Base-by-base conservation (phyloP, 2,113 vertebrate species). In the Triplophysa dalaica region DNA sequence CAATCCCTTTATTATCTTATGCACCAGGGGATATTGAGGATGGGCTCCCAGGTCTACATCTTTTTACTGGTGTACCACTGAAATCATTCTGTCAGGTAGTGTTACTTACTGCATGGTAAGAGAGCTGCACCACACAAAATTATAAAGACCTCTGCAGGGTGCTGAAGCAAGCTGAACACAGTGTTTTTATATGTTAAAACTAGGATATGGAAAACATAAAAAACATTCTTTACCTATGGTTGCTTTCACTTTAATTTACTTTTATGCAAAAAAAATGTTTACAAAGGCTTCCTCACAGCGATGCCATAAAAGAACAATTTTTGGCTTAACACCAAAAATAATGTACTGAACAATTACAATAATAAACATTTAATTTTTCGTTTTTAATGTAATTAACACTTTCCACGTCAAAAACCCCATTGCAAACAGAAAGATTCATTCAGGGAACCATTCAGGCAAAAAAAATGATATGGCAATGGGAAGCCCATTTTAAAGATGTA, bases 1-100 rank as follows among this genome's bases (percentile, higher is more conserved):
- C 7, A 69, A 50, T 26, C 24, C 13, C 43, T 69, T 16, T 50
- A 69, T 69, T 69, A 50, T 69, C 67, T 69, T 43, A 69, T 7
- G 22, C 21, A 50, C 45, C 43, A 26, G 43, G 3, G 43, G 22
- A 69, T 50, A 69, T 26, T 50, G 67, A 69, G 26, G 9, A 70
- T 13, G 9, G 24, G 48, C 24, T 5, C 67, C 45, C 8, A 50
- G 45, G 67, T 14, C 2, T 16, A 54, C 24, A 70, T 54, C 68
- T 13, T 70, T 70, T 70, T 54, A 29, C 24, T 33, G 48, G 45
- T 69, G 67, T 70, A 70, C 10, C 16, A 70, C 2, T 54, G 17
- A 54, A 54, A 70, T 29, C 24, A 33, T 54, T 54, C 48, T 54
- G 22, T 33, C 68, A 29, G 22, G 24, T 70, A 29, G 48, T 54